Evolutionary conservation across 2,888 invertebrate species (phyloP).

Genomic region (Tinea semifulvella): DNA sequence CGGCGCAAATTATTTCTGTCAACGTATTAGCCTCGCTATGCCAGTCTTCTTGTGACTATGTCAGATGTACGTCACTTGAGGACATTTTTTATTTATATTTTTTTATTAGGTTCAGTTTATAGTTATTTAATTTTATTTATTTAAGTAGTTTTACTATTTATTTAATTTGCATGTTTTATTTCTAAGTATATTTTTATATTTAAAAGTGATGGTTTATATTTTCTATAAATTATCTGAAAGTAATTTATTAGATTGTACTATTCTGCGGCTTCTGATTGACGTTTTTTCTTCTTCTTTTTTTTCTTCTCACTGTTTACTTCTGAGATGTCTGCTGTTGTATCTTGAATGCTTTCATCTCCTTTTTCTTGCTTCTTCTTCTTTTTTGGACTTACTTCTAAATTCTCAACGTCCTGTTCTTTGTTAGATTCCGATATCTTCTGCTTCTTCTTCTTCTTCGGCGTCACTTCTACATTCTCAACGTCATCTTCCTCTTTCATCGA

Average conservation of each 20-base stretch:
- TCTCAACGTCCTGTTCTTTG: conserved; percentile 24
- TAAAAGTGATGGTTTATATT: too few relatives aligned
- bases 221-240: conserved; percentile 19
- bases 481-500: conserved; percentile 38
- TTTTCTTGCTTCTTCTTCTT: conserved; percentile 61
- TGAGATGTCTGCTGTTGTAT: conserved; percentile 19
- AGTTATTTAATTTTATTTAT: too few relatives aligned
- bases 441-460: conserved; percentile 24
- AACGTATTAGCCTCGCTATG: too few relatives aligned
- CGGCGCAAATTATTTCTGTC: too few relatives aligned
- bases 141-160: too few relatives aligned
- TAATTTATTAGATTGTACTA: conserved; percentile 25
- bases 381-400: conserved; percentile 35
- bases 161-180: too few relatives aligned
- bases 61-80: too few relatives aligned
- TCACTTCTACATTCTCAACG: conserved; percentile 23
- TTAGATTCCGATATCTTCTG: conserved; percentile 22
- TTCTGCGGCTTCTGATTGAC: conserved; percentile 40
- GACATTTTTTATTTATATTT: too few relatives aligned
- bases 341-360: conserved; percentile 22
- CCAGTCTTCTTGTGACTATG: too few relatives aligned
- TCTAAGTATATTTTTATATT: too few relatives aligned
- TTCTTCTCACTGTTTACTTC: conserved; percentile 47
- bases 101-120: too few relatives aligned
- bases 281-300: conserved; percentile 43